Evolutionary conservation across 2,797 vertebrate genomes (phyloP).

Genomic region (Poeciliopsis presidionis): DNA sequence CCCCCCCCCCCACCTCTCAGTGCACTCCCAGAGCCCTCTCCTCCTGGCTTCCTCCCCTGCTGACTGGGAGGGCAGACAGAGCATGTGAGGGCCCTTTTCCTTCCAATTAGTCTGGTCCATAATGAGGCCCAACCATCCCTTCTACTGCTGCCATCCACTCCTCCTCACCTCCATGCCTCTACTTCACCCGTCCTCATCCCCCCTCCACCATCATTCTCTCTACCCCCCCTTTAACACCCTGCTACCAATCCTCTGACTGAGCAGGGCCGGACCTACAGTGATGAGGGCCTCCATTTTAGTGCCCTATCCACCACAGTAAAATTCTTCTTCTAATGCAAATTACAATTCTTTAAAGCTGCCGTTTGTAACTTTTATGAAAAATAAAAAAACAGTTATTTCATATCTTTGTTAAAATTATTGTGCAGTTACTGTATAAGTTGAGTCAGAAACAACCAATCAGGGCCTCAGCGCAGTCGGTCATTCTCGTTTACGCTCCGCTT

Average conservation of each 20-base stretch:
- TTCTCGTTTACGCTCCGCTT: no score
- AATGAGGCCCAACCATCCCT: constrained; percentile 77
- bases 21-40: constrained; percentile 21
- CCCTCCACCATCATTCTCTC: constrained; percentile 34
- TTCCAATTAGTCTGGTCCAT: constrained; percentile 82
- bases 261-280: no score
- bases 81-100: constrained; percentile 82
- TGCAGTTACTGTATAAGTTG: no score
- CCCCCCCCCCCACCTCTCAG: not conserved
- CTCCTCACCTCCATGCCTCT: constrained; percentile 52
- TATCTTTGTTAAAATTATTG: no score
- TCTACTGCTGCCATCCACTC: constrained; percentile 58
- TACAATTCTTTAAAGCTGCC: no score
- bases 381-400: no score
- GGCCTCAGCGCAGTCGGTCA: no score
- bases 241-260: constrained; percentile 54
- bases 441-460: no score
- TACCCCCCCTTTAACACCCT: constrained; percentile 19
- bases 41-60: constrained; percentile 63
- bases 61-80: constrained; percentile 80
- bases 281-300: no score
- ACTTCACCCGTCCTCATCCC: constrained; percentile 22
- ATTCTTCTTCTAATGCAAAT: no score
- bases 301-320: no score
- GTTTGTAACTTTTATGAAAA: no score